phyloP scores from a whole-genome alignment of 2,888 invertebrate genomes.

The Panopea generosa region DNA sequence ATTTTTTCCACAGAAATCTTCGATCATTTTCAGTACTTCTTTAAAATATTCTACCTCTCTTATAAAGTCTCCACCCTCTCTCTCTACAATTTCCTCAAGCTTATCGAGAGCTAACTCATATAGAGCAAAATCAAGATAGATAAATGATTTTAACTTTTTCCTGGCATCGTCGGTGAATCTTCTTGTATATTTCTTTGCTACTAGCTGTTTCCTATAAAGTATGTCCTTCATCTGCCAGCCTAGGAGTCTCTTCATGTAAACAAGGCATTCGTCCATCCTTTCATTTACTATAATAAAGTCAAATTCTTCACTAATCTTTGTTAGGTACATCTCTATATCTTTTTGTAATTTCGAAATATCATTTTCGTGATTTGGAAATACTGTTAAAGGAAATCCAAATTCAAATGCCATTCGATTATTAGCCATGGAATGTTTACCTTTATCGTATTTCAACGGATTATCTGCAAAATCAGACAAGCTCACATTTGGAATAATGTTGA shows the following conservation, averaged over 20 bases:
- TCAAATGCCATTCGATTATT: constrained; percentile 66
- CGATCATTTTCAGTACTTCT: constrained; percentile 4
- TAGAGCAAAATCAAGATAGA: constrained; percentile 47
- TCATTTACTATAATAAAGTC: constrained; percentile 69
- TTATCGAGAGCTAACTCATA: constrained; percentile 25
- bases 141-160: constrained; percentile 17
- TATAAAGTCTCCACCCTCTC: constrained; percentile 27
- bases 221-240: constrained; percentile 68
- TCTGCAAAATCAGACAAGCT: constrained; percentile 46
- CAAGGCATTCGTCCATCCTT: constrained; percentile 69
- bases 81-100: constrained; percentile 18
- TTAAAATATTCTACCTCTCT: constrained; percentile 40
- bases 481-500: constrained; percentile 29
- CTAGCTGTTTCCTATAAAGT: constrained; percentile 45
- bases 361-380: constrained; percentile 24
- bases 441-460: constrained; percentile 45
- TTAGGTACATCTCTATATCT: constrained; percentile 44
- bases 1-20: constrained; percentile 27
- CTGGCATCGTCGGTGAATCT: constrained; percentile 28
- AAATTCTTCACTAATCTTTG: constrained; percentile 60
- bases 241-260: constrained; percentile 64
- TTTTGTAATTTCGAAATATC: neutral
- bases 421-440: constrained; percentile 13
- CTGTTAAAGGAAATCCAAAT: constrained; percentile 57
- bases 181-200: constrained; percentile 4